Conservation (phyloP, 1,140 invertebrate genomes). For the Drosophila leontia region DNA sequence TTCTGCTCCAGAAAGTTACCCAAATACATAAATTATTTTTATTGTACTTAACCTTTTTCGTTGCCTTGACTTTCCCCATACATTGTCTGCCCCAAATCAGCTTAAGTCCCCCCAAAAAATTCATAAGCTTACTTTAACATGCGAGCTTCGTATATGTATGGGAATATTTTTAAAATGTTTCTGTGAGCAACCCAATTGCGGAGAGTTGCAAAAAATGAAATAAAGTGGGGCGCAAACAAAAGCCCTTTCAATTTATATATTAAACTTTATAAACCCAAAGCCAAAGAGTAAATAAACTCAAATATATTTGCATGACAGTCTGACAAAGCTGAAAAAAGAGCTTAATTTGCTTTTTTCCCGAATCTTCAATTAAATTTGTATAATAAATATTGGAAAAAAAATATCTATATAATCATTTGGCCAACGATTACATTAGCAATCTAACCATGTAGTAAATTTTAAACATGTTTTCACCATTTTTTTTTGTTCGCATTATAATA, state of each 20-base stretch:
- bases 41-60: constrained; percentile 52
- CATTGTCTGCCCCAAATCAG: constrained; percentile 42
- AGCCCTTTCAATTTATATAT: background rate
- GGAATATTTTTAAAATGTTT: constrained; percentile 12
- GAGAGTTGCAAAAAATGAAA: constrained; percentile 4
- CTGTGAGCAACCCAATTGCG: constrained; percentile 10
- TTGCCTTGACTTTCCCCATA: constrained; percentile 31
- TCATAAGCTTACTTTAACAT: constrained; percentile 46
- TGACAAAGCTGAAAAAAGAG: background rate
- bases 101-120: constrained; percentile 41
- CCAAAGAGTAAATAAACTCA: constrained; percentile 10
- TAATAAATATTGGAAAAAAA: background rate
- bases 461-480: background rate
- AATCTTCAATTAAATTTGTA: background rate
- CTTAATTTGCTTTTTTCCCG: background rate
- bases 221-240: constrained; percentile 25
- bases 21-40: constrained; percentile 56
- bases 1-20: constrained; percentile 35
- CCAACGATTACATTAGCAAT: background rate
- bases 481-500: background rate
- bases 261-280: constrained; percentile 14
- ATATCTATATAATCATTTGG: background rate
- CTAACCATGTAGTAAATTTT: background rate
- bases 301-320: constrained; percentile 1
- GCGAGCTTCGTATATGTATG: constrained; percentile 6